Percentiles rank a stretch among this genome's conserved stretches.
Conservation (phyloP, 30 jellyfish, hydroid and myxozoan genomes). For the Pseudorhiza aurosa region DNA sequence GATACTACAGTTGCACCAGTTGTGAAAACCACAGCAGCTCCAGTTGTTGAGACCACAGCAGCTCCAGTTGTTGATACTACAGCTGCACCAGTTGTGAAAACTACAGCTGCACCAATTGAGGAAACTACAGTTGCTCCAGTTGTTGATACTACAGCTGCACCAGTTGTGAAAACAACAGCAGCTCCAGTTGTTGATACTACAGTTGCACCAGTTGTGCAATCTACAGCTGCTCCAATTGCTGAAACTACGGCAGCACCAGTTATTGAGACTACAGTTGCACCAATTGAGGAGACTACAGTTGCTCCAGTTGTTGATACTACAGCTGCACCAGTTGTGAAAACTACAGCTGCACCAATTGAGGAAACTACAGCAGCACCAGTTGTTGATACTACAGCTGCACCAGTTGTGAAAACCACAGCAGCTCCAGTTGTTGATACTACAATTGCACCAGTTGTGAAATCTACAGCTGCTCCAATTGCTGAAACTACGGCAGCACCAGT, state of each 20-base stretch:
- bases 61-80: slow-evolving; percentile 62
- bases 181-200: slow-evolving; percentile 48
- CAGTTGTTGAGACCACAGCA: slow-evolving; percentile 45
- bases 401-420: slow-evolving; percentile 9
- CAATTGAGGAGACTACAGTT: slow-evolving; percentile 18
- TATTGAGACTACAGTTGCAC: slow-evolving; percentile 53
- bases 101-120: slow-evolving; percentile 64
- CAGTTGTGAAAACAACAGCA: slow-evolving; percentile 40
- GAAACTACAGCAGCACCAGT: slow-evolving; percentile 43
- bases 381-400: slow-evolving; percentile 29
- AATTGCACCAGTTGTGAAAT: slow-evolving; percentile 16
- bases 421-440: slow-evolving; percentile 3
- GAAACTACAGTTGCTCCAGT: slow-evolving; percentile 58
- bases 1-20: slow-evolving; percentile 46
- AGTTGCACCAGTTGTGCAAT: slow-evolving; percentile 32
- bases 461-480: slow-evolving; percentile 25
- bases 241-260: slow-evolving; percentile 57
- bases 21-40: slow-evolving; percentile 56
- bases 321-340: slow-evolving; percentile 48
- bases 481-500: slow-evolving; percentile 18
- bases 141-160: slow-evolving; percentile 27
- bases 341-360: slow-evolving; percentile 31
- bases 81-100: slow-evolving; percentile 54
- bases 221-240: slow-evolving; percentile 34
- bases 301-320: slow-evolving; percentile 49